Conservation (phyloP, 1,140 invertebrate species). For the Hydropsyche tenuis region DNA sequence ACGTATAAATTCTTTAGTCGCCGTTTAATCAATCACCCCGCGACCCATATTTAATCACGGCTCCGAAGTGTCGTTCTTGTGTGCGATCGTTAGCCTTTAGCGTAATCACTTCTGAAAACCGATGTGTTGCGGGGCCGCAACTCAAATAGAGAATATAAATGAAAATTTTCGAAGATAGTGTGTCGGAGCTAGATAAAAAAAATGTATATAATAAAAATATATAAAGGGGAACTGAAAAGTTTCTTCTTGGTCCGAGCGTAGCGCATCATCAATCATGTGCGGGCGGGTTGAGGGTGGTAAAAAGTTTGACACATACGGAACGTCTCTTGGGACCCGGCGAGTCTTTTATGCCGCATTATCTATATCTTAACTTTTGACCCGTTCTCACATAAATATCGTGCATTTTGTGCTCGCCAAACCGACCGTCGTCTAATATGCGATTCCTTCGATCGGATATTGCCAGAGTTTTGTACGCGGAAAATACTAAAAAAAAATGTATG, state of each 20-base stretch:
- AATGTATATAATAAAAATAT: too few relatives aligned
- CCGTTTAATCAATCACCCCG: background rate
- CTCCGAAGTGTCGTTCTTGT: too few relatives aligned
- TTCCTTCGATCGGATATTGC: background rate
- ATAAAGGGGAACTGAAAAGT: conserved; percentile 10
- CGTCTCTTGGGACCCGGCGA: conserved; percentile 8
- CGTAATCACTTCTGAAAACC: too few relatives aligned
- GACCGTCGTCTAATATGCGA: background rate
- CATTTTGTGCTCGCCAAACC: background rate
- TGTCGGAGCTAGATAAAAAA: too few relatives aligned
- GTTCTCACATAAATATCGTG: conserved; percentile 19
- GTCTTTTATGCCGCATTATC: conserved; percentile 22
- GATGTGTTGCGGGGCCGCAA: too few relatives aligned
- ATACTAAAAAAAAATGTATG: too few relatives aligned
- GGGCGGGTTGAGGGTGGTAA: background rate
- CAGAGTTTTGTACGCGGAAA: too few relatives aligned
- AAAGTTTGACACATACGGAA: conserved; percentile 17
- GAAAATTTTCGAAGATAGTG: too few relatives aligned
- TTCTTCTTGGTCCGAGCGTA: background rate
- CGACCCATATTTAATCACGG: too few relatives aligned
- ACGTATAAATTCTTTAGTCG: background rate
- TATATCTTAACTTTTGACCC: conserved; percentile 29
- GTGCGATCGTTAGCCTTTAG: too few relatives aligned
- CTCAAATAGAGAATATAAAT: too few relatives aligned
- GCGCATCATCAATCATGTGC: conserved; percentile 20